Percentiles rank a stretch among this genome's conserved stretches.
These are phyloP conservation scores for Heliconius sara DNA, from an alignment of 2,888 invertebrate species.

Conservation along the genomic window DNA sequence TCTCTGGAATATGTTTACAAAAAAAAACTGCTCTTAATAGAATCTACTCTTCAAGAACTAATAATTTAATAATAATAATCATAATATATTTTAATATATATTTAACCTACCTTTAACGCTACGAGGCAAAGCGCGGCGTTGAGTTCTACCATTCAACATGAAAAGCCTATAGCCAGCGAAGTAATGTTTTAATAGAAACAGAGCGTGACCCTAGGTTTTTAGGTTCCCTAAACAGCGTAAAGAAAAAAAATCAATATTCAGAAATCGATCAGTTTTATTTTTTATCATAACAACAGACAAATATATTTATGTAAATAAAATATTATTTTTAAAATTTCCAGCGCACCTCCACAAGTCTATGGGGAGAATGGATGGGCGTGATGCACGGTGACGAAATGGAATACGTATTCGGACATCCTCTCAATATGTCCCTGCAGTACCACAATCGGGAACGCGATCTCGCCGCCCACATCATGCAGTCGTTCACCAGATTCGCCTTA, in stretches of 20 bases:
- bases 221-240: background rate
- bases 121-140: too few species aligned
- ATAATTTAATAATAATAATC: too few species aligned
- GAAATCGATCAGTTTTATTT: too few species aligned
- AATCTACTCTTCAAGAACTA: too few species aligned
- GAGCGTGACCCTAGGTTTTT: rapidly evolving
- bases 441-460: constrained; percentile 93
- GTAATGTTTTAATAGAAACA: too few species aligned
- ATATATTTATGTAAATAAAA: background rate
- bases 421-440: constrained; percentile 94
- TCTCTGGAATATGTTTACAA: too few species aligned
- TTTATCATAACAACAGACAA: too few species aligned
- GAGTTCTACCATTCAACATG: too few species aligned
- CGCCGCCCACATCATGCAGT: constrained; percentile 95
- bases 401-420: constrained; percentile 97
- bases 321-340: constrained; percentile 75
- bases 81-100: too few species aligned
- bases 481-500: constrained; percentile 96
- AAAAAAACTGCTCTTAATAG: too few species aligned
- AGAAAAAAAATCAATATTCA: background rate
- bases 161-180: too few species aligned
- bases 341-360: constrained; percentile 95
- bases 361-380: constrained; percentile 99
- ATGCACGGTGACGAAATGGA: constrained; percentile 99
- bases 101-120: too few species aligned